These are phyloP conservation scores for Phlogophora meticulosa DNA, from an alignment of 2,888 invertebrate genomes.

Conservation along the genomic window DNA sequence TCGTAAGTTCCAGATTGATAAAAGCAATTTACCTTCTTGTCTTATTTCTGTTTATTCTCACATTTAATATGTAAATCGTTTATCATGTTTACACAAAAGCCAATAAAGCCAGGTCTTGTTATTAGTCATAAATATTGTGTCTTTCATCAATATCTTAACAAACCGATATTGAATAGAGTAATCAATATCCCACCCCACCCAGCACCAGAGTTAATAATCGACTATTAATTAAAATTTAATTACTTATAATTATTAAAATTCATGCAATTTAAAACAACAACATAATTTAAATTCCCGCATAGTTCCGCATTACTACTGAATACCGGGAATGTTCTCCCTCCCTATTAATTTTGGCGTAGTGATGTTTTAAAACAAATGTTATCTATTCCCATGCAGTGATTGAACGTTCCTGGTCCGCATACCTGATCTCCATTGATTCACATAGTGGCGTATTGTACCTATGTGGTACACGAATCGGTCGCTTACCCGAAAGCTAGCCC, in stretches of 20 bases:
- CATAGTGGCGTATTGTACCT: constrained; percentile 55
- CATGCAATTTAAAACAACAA: neutral
- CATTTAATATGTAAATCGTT: constrained; percentile 35
- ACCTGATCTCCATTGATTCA: constrained; percentile 67
- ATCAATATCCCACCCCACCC: neutral
- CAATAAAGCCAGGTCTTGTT: constrained; percentile 5
- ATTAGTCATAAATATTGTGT: neutral
- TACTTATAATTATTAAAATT: neutral
- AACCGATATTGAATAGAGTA: neutral
- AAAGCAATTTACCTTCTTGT: constrained; percentile 30
- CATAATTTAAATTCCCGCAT: neutral
- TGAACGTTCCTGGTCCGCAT: constrained; percentile 65
- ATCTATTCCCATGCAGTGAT: constrained; percentile 64
- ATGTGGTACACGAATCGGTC: constrained; percentile 70
- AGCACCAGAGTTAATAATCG: neutral
- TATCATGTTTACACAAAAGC: constrained; percentile 15
- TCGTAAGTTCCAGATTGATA: constrained; percentile 33
- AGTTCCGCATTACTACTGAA: neutral
- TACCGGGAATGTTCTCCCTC: neutral
- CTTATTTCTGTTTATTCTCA: constrained; percentile 17
- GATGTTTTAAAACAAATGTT: constrained; percentile 50
- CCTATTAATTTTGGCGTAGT: constrained; percentile 37
- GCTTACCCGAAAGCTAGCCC: constrained; percentile 69
- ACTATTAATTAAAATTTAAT: constrained; percentile 1
- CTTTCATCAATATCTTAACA: neutral